These are phyloP conservation scores for Monarcha castaneiventris DNA, from an alignment of 2,113 vertebrate genomes.

Conservation along the genomic window DNA sequence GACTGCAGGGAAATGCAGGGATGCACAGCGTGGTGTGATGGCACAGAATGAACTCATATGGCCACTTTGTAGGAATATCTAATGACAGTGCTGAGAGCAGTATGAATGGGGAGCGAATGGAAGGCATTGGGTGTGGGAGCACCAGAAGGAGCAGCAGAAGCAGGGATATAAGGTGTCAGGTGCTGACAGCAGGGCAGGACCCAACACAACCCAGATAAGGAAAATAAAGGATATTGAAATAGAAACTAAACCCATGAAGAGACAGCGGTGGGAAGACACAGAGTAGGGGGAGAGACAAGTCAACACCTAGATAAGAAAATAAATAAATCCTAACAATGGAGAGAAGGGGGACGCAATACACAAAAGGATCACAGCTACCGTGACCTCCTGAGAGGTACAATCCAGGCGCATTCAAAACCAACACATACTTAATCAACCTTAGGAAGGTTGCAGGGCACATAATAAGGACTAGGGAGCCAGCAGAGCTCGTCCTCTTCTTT, in stretches of 20 bases:
- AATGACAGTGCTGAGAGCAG: not conserved
- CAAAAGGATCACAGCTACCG: not conserved
- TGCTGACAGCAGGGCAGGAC: not conserved
- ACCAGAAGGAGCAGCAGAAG: not conserved
- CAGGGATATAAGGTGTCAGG: not conserved
- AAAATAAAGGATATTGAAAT: not conserved
- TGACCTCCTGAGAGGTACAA: not conserved
- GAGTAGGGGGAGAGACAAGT: not conserved
- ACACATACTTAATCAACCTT: too few relatives aligned
- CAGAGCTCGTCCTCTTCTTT: not conserved
- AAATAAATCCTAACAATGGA: not conserved
- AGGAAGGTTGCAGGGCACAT: not conserved
- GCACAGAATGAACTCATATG: not conserved
- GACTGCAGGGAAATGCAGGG: not conserved
- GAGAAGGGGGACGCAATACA: not conserved
- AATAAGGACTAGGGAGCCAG: not conserved
- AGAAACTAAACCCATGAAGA: not conserved
- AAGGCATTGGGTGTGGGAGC: not conserved
- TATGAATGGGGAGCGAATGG: rapidly evolving
- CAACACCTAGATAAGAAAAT: not conserved
- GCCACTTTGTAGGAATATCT: not conserved
- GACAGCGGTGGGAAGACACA: not conserved
- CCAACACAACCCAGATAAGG: not conserved
- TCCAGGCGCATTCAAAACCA: not conserved
- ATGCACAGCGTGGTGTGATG: not conserved